phyloP scores from a whole-genome alignment of 2,888 invertebrate species.

The Sepioteuthis lessoniana region DNA sequence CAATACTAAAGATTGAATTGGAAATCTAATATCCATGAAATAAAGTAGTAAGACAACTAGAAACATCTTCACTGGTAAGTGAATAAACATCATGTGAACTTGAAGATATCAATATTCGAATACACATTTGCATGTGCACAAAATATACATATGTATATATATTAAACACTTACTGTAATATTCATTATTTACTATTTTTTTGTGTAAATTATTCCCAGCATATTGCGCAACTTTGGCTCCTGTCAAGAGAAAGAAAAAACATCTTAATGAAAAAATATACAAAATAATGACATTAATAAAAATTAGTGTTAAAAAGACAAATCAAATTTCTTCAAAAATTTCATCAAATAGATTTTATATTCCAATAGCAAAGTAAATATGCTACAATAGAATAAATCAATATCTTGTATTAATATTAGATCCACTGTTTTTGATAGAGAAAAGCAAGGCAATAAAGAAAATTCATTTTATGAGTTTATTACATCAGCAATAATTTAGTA shows the following conservation, averaged over 20 bases:
- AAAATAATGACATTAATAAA: neutral
- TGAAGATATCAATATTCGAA: neutral
- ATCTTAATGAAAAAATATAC: neutral
- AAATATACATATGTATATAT: too few relatives aligned
- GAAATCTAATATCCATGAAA: neutral
- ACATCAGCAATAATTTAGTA: neutral
- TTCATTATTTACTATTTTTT: conserved; percentile 82
- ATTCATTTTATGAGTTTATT: neutral
- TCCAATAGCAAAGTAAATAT: neutral
- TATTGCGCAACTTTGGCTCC: conserved; percentile 93
- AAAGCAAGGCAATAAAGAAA: neutral
- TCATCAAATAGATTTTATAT: neutral
- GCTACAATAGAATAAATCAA: neutral
- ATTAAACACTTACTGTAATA: conserved; percentile 42
- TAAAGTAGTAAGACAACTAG: neutral
- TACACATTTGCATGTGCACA: too few relatives aligned
- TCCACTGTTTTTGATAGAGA: neutral
- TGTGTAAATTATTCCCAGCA: conserved; percentile 95
- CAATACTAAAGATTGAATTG: neutral
- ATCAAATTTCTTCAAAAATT: neutral
- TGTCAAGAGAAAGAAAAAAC: conserved; percentile 72
- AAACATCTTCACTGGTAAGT: neutral
- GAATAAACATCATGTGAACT: neutral
- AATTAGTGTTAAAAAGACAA: neutral
- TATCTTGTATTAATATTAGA: neutral